Evolutionary conservation across 2,113 vertebrate genomes (phyloP).

Genomic region (Ovibos moschatus): DNA sequence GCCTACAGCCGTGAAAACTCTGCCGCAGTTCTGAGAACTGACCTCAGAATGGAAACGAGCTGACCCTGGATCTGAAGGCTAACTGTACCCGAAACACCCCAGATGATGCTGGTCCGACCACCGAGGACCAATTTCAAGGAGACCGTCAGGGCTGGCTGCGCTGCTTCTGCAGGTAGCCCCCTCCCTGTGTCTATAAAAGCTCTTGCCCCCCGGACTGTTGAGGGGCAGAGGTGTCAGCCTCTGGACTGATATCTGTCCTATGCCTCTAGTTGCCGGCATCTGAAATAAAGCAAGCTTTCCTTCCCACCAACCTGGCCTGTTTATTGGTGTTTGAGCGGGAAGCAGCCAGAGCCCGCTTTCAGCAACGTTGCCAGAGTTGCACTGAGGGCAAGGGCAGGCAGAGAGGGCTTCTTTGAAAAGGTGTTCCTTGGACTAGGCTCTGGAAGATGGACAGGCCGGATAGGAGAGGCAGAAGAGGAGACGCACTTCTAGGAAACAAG

Average conservation of each 20-base stretch:
- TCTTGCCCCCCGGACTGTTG: not conserved
- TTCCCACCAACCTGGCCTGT: not conserved
- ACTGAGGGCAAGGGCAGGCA: too few species aligned
- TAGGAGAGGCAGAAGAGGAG: not conserved
- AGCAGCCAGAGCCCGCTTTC: not conserved
- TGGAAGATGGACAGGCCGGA: not conserved
- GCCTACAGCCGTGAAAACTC: not conserved
- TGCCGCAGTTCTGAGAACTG: not conserved
- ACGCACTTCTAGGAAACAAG: not conserved
- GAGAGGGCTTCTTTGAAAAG: not conserved
- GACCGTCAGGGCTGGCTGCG: not conserved
- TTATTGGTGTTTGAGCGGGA: not conserved
- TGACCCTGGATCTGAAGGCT: not conserved
- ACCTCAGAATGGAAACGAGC: not conserved
- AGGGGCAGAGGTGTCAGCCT: not conserved
- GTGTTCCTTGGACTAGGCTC: not conserved
- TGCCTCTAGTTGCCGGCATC: not conserved
- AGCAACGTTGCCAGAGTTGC: not conserved
- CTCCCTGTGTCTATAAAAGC: not conserved
- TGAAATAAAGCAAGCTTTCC: not conserved
- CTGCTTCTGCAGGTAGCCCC: not conserved
- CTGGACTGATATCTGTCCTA: not conserved
- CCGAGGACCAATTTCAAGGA: not conserved
- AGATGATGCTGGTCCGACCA: not conserved
- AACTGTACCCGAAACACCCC: not conserved